Percentiles rank a stretch among this genome's conserved stretches.
These are phyloP conservation scores for Callorhinus ursinus DNA, from an alignment of 2,113 vertebrate species.

Conservation along the genomic window DNA sequence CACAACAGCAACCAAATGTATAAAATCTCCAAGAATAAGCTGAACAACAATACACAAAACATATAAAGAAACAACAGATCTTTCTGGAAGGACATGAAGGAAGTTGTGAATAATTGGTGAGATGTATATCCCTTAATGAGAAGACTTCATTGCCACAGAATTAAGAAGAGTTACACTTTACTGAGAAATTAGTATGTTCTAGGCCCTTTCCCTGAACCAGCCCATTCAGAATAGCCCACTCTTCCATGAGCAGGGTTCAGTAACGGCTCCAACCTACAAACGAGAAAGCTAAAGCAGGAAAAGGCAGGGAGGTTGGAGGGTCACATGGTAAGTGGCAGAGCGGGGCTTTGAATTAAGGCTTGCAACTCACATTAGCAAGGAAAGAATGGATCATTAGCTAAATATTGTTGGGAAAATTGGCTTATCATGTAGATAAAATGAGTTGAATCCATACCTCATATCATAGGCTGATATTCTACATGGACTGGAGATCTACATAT, in stretches of 20 bases:
- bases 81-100: too few species aligned
- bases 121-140: not conserved
- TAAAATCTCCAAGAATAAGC: not conserved
- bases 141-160: not conserved
- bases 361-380: not conserved
- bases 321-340: not conserved
- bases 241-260: rapidly evolving
- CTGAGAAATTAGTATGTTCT: rapidly evolving
- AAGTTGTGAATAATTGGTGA: not conserved
- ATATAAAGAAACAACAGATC: not conserved
- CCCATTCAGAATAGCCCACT: not conserved
- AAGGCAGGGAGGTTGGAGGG: not conserved
- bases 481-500: not conserved
- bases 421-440: not conserved
- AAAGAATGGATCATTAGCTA: not conserved
- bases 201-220: too few species aligned
- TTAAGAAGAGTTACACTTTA: not conserved
- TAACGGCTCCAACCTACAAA: rapidly evolving
- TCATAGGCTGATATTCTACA: not conserved
- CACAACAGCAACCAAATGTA: not conserved
- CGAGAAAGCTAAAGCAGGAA: not conserved
- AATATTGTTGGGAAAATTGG: not conserved
- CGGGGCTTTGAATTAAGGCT: not conserved
- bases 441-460: not conserved
- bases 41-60: too few species aligned